phyloP scores from a whole-genome alignment of 2,797 vertebrate species.

The Benthosema pterotum region DNA sequence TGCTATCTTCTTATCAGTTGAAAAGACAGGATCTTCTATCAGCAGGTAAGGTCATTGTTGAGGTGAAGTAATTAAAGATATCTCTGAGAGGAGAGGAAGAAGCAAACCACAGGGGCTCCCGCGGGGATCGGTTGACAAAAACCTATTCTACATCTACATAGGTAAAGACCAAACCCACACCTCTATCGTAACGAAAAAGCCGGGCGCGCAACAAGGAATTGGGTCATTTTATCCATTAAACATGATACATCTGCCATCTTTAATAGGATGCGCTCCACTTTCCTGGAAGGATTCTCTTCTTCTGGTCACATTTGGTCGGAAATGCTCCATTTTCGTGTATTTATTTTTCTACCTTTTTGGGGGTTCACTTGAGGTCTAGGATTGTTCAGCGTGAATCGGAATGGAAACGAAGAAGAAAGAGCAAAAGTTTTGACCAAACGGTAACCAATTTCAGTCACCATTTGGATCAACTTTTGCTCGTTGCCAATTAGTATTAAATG shows the following conservation, averaged over 20 bases:
- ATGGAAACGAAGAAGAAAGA: too few relatives aligned
- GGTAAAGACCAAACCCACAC: slow-evolving; percentile 39
- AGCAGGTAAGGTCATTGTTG: slow-evolving; percentile 62
- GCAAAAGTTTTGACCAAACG: too few relatives aligned
- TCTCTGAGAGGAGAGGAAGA: slow-evolving; percentile 49
- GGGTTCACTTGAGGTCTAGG: slow-evolving; percentile 1
- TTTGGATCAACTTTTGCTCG: too few relatives aligned
- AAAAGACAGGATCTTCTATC: slow-evolving; percentile 47
- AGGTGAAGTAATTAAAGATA: slow-evolving; percentile 68
- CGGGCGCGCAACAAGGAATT: slow-evolving; percentile 50
- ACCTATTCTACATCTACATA: slow-evolving; percentile 62
- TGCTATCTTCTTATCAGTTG: slow-evolving; percentile 49
- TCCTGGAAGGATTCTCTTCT: slow-evolving; percentile 27
- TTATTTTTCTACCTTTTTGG: slow-evolving; percentile 4
- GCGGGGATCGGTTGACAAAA: slow-evolving; percentile 55
- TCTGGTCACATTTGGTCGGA: slow-evolving; percentile 10
- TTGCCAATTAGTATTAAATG: too few relatives aligned
- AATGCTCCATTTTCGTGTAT: slow-evolving; percentile 36
- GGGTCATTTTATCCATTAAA: slow-evolving; percentile 74
- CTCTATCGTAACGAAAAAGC: slow-evolving; percentile 13
- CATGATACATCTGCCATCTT: slow-evolving; percentile 60
- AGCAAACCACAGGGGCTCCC: slow-evolving; percentile 23
- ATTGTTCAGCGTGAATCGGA: not conserved
- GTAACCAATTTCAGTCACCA: too few relatives aligned
- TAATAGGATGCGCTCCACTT: slow-evolving; percentile 62